Evolutionary conservation across 2,113 vertebrate genomes (phyloP).

Genomic region (Dolichotis patagonum): DNA sequence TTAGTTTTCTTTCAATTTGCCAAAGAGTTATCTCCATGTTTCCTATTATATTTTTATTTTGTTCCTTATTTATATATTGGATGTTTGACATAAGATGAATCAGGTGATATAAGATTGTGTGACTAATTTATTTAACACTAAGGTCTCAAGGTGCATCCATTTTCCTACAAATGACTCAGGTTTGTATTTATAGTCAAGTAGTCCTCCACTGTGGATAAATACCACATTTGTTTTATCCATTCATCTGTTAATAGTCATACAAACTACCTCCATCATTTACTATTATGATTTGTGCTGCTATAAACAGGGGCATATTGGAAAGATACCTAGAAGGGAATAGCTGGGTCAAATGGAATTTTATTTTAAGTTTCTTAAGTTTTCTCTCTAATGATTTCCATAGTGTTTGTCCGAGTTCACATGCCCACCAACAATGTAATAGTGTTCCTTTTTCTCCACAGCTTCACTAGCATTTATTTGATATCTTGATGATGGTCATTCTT

Average conservation of each 20-base stretch:
- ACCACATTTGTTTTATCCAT: not conserved
- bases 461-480: not conserved
- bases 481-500: not conserved
- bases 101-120: not conserved
- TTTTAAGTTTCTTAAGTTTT: too few species aligned
- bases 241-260: not conserved
- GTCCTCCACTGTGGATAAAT: too few species aligned
- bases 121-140: not conserved
- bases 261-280: not conserved
- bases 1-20: not conserved
- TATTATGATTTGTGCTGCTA: not conserved
- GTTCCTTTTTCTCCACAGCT: not conserved
- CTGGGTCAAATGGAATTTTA: not conserved
- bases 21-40: not conserved
- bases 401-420: not conserved
- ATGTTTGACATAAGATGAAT: not conserved
- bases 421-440: not conserved
- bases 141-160: not conserved
- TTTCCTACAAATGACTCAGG: not conserved
- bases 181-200: not conserved
- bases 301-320: not conserved
- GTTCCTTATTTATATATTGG: not conserved
- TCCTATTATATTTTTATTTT: not conserved
- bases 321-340: not conserved
- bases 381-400: not conserved